These are phyloP conservation scores for Rhea americana DNA, from an alignment of 2,113 vertebrate species.

Conservation along the genomic window DNA sequence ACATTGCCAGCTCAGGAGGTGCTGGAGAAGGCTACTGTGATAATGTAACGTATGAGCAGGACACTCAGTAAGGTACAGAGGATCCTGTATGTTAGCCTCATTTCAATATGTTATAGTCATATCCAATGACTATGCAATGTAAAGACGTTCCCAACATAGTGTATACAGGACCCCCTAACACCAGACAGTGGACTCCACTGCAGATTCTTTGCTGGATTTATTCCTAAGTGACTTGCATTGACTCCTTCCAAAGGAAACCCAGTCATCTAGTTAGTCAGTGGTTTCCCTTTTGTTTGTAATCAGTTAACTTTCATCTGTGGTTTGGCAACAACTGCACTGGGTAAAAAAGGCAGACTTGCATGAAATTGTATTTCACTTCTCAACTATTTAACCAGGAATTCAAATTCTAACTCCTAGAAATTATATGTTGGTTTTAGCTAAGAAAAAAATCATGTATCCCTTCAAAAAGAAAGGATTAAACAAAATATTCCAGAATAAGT, in stretches of 20 bases:
- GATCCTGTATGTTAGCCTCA: neutral
- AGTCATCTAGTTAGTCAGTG: neutral
- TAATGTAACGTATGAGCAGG: neutral
- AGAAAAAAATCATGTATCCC: neutral
- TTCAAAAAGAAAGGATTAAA: neutral
- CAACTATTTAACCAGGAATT: constrained; percentile 6
- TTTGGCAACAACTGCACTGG: neutral
- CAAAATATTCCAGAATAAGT: neutral
- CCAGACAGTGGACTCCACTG: neutral
- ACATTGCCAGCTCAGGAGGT: neutral
- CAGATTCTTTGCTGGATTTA: neutral
- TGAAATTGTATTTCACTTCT: neutral
- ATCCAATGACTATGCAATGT: neutral
- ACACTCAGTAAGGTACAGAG: neutral
- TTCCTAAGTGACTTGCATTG: neutral
- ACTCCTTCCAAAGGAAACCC: neutral
- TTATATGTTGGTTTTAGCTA: neutral
- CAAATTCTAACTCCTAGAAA: neutral
- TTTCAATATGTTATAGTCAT: neutral
- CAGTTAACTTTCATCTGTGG: neutral
- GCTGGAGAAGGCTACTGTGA: neutral
- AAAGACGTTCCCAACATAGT: neutral
- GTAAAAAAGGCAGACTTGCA: neutral
- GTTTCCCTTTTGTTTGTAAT: neutral
- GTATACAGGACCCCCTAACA: neutral